These are phyloP conservation scores for Cheilosia soror DNA, from an alignment of 2,888 invertebrate genomes.

Conservation along the genomic window DNA sequence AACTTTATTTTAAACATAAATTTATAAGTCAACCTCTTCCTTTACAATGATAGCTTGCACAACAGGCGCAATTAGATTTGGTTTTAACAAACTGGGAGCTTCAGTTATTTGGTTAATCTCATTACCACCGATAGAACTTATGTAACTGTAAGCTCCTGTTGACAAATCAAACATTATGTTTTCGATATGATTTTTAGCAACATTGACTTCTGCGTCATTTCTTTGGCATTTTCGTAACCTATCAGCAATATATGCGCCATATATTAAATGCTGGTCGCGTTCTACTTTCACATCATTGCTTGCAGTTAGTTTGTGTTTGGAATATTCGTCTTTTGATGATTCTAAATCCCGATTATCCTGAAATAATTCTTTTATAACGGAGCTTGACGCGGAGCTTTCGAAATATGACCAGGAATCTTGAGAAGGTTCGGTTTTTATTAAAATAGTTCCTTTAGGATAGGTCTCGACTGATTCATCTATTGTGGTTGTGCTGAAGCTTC, in stretches of 20 bases:
- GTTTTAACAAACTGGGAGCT: neutral
- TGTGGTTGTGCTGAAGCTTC: neutral
- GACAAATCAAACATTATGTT: constrained; percentile 14
- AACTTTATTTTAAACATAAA: neutral
- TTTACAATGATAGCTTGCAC: neutral
- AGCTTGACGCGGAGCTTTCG: neutral
- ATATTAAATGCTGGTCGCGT: constrained; percentile 10
- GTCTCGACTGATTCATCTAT: neutral
- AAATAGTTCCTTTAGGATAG: neutral
- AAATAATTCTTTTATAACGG: neutral
- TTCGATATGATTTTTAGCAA: constrained; percentile 26
- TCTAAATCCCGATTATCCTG: neutral
- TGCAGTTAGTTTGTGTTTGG: too few relatives aligned
- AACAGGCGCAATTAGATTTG: neutral
- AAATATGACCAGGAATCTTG: neutral
- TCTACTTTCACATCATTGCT: neutral
- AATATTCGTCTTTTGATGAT: neutral
- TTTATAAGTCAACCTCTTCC: neutral
- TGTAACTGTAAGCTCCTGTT: neutral
- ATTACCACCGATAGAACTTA: neutral
- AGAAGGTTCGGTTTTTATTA: neutral
- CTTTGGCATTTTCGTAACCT: constrained; percentile 32
- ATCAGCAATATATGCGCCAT: constrained; percentile 32
- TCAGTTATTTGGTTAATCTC: neutral
- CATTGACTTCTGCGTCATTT: constrained; percentile 6